Conservation (phyloP, 2,888 invertebrate species). For the Charanyca ferruginea region DNA sequence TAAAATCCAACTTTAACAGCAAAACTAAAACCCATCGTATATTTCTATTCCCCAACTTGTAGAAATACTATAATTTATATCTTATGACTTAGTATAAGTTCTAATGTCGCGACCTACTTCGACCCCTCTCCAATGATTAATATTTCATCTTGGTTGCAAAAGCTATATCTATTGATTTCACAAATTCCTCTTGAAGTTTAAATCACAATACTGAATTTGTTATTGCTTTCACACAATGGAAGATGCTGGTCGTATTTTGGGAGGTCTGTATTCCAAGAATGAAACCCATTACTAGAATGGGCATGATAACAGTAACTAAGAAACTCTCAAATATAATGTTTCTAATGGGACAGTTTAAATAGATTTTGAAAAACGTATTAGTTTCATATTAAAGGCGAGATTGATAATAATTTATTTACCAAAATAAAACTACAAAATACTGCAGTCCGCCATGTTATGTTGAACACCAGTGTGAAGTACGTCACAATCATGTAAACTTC, state of each 20-base stretch:
- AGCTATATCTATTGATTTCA: constrained; percentile 37
- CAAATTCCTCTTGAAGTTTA: constrained; percentile 8
- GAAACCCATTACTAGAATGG: no score
- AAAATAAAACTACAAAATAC: no score
- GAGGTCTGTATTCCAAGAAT: no score
- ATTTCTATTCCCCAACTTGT: constrained; percentile 10
- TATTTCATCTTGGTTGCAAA: constrained; percentile 29
- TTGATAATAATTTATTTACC: no score
- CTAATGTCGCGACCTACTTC: background rate
- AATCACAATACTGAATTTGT: constrained; percentile 9
- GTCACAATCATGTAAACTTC: no score
- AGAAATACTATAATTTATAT: constrained; percentile 40
- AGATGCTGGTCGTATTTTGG: background rate
- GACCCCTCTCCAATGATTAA: constrained; percentile 32
- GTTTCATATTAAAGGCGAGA: no score
- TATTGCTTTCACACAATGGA: background rate
- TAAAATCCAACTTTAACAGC: background rate
- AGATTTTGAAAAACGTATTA: no score
- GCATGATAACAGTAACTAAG: no score
- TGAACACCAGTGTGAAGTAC: no score
- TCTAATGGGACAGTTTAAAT: no score
- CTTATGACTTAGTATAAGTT: constrained; percentile 20
- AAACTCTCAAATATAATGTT: no score
- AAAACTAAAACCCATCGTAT: constrained; percentile 1
- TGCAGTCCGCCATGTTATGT: no score